Evolutionary conservation across 2,113 vertebrate species (phyloP).

Genomic region (Prunella fulvescens): DNA sequence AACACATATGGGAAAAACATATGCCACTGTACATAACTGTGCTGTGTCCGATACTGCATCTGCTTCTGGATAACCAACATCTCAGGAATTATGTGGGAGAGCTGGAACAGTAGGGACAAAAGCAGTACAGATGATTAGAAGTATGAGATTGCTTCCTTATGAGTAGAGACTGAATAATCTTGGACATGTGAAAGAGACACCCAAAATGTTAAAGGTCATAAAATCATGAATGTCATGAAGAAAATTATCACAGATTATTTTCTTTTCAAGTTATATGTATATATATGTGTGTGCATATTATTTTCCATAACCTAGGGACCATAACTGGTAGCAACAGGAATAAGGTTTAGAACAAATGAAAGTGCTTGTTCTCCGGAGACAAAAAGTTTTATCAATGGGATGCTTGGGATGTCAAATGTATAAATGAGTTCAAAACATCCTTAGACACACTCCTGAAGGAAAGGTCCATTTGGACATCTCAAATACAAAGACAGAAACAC

Average conservation of each 20-base stretch:
- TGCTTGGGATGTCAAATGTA: not conserved
- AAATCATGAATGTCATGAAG: not conserved
- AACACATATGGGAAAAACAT: conserved; percentile 14
- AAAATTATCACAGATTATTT: not conserved
- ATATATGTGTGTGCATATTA: not conserved
- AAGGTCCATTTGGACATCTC: not conserved
- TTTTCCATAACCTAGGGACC: not conserved
- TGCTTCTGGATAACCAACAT: not conserved
- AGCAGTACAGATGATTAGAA: not conserved
- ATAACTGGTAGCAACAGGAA: not conserved
- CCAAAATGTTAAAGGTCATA: not conserved
- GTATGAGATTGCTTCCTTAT: not conserved
- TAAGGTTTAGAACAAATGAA: not conserved
- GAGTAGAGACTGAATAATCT: not conserved
- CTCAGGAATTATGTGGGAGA: not conserved
- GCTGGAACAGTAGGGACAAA: not conserved
- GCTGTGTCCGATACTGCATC: not conserved
- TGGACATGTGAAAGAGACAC: not conserved
- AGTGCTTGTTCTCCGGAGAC: not conserved
- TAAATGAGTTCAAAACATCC: not conserved
- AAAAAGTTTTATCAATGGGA: not conserved
- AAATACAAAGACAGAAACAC: not conserved
- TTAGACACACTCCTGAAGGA: not conserved
- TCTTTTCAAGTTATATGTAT: not conserved
- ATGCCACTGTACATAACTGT: not conserved